Evolutionary conservation across 2,113 vertebrate species (phyloP), one percentile per base, ranked within the genome.

Genomic region (Lagopus muta): DNA sequence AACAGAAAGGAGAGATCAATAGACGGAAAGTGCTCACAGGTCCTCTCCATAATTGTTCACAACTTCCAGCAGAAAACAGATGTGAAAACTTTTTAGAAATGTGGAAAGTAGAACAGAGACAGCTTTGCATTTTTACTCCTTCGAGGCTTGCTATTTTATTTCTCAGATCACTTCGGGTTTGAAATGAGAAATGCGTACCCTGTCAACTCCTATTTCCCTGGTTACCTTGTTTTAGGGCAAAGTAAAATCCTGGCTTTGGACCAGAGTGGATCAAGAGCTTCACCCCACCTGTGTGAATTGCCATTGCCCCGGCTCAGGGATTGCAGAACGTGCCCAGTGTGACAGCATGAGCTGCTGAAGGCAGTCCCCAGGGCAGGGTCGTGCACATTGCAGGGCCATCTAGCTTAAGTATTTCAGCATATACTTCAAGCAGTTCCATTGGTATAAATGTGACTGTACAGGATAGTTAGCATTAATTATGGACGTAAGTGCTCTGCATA

Each of bases 391-490:
- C 67, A 11, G 43, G 60, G 42, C 18, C 8, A n/a, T 24, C 25
- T 13, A 13, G 58, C 71, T 65, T 62, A 48, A 61, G 52, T 43
- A 75, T 0, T 55, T 32, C 50, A 69, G 47, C 7, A 16, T 2
- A 10, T 8, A 13, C 55, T 58, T 25, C 13, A 2, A 90, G 69
- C 9, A 62, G 55, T 50, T 74, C 64, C 61, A 69, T n/a, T 65
- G 79, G 70, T 71, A 91, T 8, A 70, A 82, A 85, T 30, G 60
- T 34, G 74, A 58, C 16, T 20, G 6, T 27, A 43, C 55, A 36
- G 85, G 75, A 65, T 47, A 93, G 90, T 82, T 47, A 89, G 17
- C 50, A 87, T 70, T 87, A 94, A 79, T 87, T 73, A 60, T 58
- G 50, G 61, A 88, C 15, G 55, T 60, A 82, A 55, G 13, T 64